Conservation (phyloP, 2,113 vertebrate genomes). For the Cnemophilus loriae region DNA sequence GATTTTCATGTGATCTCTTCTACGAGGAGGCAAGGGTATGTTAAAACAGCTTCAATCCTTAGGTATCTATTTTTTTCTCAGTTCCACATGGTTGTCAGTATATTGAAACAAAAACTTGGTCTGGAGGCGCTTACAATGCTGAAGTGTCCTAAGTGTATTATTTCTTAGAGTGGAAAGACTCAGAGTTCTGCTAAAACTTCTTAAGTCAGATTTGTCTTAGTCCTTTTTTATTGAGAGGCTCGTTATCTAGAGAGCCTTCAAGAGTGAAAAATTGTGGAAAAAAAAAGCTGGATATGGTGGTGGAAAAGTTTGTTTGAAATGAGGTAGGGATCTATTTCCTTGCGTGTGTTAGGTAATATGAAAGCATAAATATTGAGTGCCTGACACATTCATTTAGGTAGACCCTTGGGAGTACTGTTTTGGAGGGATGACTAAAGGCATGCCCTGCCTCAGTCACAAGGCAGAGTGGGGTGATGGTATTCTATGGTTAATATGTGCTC, state of each 20-base stretch:
- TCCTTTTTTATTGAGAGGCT: background rate
- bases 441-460: background rate
- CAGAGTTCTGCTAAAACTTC: background rate
- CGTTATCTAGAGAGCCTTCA: background rate
- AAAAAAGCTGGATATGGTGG: accelerated
- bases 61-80: background rate
- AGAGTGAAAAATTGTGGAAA: background rate
- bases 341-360: background rate
- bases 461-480: background rate
- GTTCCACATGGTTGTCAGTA: background rate
- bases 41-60: background rate
- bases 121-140: background rate
- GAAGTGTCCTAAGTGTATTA: background rate
- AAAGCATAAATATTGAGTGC: background rate
- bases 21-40: background rate
- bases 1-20: background rate
- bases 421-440: background rate
- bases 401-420: background rate
- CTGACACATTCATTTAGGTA: background rate
- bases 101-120: background rate
- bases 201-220: background rate
- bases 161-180: background rate
- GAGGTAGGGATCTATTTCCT: background rate
- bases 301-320: background rate
- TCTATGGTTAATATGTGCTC: background rate